phyloP scores from a whole-genome alignment of 2,797 vertebrate species.

The Zalophus californianus region DNA sequence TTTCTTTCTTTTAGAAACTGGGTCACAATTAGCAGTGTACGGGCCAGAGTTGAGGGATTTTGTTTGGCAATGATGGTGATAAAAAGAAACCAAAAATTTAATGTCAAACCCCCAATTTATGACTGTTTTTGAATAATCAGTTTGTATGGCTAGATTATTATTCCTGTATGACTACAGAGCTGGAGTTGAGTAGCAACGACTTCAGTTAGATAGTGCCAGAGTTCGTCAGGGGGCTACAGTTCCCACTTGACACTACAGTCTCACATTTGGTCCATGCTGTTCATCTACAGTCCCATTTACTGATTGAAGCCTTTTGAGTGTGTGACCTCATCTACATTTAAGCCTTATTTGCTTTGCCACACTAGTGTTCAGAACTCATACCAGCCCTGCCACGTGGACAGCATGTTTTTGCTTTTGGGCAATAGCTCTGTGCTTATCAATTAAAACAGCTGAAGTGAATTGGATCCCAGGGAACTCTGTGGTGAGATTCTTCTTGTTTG shows the following conservation, averaged over 20 bases:
- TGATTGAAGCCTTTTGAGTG: neutral
- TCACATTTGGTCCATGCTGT: too few species aligned
- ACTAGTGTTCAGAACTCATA: neutral
- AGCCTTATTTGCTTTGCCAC: neutral
- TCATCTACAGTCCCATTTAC: neutral
- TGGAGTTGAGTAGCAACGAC: neutral
- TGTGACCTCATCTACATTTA: neutral
- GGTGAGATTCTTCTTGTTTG: neutral
- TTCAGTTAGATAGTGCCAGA: neutral
- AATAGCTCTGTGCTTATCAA: neutral
- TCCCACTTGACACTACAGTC: rapidly evolving
- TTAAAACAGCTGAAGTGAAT: slow-evolving; percentile 2
- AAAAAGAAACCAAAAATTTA: slow-evolving; percentile 16
- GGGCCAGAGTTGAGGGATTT: neutral
- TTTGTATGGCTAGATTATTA: slow-evolving; percentile 8
- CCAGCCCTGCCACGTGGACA: neutral
- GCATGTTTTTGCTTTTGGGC: neutral
- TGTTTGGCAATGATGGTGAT: neutral
- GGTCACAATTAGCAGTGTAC: neutral
- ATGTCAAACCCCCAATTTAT: neutral
- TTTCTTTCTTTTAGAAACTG: slow-evolving; percentile 20
- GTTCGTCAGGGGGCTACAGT: rapidly evolving
- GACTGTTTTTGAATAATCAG: neutral
- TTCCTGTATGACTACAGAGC: neutral
- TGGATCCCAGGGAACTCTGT: neutral